phyloP scores from a whole-genome alignment of 2,113 vertebrate species.

The Stictonetta naevosa region DNA sequence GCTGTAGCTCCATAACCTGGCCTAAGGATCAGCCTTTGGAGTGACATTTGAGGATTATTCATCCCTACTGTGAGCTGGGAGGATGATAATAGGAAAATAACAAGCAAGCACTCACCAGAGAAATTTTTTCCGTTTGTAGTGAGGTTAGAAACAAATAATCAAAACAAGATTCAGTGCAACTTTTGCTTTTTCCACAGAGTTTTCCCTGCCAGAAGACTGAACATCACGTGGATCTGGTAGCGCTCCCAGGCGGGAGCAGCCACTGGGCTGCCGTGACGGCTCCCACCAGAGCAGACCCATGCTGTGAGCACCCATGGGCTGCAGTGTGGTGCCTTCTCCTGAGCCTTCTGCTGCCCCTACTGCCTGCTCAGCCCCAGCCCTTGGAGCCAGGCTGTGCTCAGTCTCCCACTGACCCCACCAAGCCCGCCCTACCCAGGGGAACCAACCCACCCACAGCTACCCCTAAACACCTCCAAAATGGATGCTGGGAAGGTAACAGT shows the following conservation, averaged over 20 bases:
- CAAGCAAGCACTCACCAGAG: not conserved
- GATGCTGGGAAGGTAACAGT: not conserved
- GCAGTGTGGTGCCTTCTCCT: not conserved
- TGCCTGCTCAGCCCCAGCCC: not conserved
- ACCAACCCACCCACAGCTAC: not conserved
- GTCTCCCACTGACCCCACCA: not conserved
- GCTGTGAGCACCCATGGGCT: not conserved
- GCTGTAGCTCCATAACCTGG: not conserved
- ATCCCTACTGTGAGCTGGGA: constrained; percentile 7
- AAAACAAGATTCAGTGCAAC: constrained; percentile 47
- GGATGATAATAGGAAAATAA: constrained; percentile 53
- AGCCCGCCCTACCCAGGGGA: not conserved
- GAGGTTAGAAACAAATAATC: constrained; percentile 67
- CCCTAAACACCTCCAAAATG: not conserved
- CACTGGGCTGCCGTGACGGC: fast-evolving
- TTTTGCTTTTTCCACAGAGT: constrained; percentile 72
- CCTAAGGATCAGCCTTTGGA: not conserved
- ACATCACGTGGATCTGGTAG: not conserved
- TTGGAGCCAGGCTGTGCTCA: not conserved
- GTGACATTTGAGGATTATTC: not conserved
- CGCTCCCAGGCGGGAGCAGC: not conserved
- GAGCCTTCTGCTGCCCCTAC: not conserved
- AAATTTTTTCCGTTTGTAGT: constrained; percentile 34
- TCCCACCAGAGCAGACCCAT: not conserved
- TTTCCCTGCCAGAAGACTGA: constrained; percentile 54